Evolutionary conservation across 2,797 vertebrate species (phyloP), one percentile per base, ranked within the genome.

Genomic region (Denticeps clupeoides): DNA sequence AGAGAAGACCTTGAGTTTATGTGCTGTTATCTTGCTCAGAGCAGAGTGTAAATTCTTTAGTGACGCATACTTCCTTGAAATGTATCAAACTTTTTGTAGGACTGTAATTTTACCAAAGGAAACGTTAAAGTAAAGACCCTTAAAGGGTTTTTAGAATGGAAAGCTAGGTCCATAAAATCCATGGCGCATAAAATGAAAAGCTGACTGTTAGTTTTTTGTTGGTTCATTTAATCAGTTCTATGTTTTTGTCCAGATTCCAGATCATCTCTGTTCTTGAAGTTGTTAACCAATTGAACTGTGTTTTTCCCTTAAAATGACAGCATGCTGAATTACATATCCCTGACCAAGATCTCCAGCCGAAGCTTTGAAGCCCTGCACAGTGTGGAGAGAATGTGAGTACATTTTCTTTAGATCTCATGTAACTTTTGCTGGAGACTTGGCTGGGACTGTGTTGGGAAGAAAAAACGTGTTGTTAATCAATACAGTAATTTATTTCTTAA

Each of bases 361-460:
- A 82, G 84, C 6, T 89, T 91, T 69, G 85, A 83, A 58, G 80
- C 78, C 60, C 77, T 89, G 64, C 77, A 49, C 66, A 74, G 75
- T 65, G 73, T 86, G 45, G 51, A 80, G 54, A 80, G 80, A 75
- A 89, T 89, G 87, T 89, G 81, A 72, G 87, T 84, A 66, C 64
- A 41, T 41, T n/a, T n/a, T n/a, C n/a, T n/a, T n/a, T n/a, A n/a
- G n/a, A n/a, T n/a, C n/a, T n/a, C n/a, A n/a, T n/a, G n/a, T n/a
- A n/a, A n/a, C n/a, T n/a, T n/a, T n/a, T n/a, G n/a, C n/a, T n/a
- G n/a, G n/a, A n/a, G n/a, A n/a, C n/a, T n/a, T n/a, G n/a, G n/a
- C n/a, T n/a, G n/a, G n/a, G n/a, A n/a, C n/a, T n/a, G n/a, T n/a
- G n/a, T n/a, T n/a, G n/a, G n/a, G n/a, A n/a, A n/a, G n/a, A n/a